Evolutionary conservation across 2,797 vertebrate species (phyloP).

Genomic region (Anas georgica): DNA sequence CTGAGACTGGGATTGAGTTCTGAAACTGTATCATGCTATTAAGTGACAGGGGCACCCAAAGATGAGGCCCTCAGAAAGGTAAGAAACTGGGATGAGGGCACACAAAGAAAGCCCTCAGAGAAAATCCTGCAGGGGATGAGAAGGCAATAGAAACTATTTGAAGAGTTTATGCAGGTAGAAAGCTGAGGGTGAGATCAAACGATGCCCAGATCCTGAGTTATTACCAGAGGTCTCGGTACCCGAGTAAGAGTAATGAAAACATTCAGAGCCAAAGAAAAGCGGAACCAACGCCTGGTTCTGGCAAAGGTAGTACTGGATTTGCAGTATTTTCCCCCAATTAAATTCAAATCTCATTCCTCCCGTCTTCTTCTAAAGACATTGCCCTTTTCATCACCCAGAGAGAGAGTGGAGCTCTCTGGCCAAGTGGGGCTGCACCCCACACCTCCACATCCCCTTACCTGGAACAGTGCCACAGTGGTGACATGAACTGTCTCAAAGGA

Average conservation of each 20-base stretch:
- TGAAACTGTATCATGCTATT: not conserved
- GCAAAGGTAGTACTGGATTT: constrained; percentile 25
- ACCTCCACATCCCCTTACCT: not conserved
- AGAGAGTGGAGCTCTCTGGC: not conserved
- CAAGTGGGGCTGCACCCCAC: not conserved
- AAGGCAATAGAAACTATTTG: not conserved
- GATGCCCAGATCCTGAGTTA: not conserved
- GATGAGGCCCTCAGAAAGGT: not conserved
- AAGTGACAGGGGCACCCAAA: not conserved
- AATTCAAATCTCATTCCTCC: constrained; percentile 4
- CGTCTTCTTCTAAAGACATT: not conserved
- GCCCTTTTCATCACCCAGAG: not conserved
- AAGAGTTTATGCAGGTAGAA: not conserved
- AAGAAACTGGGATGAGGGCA: not conserved
- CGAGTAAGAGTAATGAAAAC: not conserved
- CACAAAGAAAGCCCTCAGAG: not conserved
- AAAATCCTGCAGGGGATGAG: not conserved
- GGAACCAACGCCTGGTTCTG: not conserved
- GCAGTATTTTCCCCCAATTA: not conserved
- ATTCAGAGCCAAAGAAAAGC: not conserved
- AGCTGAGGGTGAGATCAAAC: not conserved
- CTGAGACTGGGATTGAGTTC: not conserved
- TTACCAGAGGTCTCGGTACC: not conserved
- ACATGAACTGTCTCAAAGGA: constrained; percentile 7
- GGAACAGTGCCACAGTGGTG: not conserved